These are phyloP conservation scores for Cyclura pinguis DNA, from an alignment of 2,797 vertebrate species.

Conservation along the genomic window DNA sequence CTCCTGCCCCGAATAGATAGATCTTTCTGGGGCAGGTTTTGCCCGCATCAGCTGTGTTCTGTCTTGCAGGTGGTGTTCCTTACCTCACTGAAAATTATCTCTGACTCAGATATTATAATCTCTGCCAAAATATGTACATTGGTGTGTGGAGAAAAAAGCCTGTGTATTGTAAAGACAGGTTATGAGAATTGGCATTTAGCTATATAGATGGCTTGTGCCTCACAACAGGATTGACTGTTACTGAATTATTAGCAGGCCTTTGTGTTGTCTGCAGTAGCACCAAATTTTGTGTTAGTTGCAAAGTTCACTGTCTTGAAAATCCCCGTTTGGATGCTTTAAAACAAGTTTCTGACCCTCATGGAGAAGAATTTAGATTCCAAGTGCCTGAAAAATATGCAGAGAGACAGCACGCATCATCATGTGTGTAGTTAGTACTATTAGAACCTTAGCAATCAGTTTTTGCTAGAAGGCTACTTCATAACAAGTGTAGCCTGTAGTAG, in stretches of 20 bases:
- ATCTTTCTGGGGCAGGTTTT: neutral
- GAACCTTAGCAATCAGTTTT: neutral
- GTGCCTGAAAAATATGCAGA: neutral
- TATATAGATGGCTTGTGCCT: neutral
- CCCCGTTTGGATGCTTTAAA: neutral
- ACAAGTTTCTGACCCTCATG: neutral
- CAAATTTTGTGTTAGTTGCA: neutral
- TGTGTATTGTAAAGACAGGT: neutral
- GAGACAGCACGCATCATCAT: neutral
- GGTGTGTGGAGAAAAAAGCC: neutral
- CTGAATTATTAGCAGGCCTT: neutral
- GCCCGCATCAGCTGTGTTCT: neutral
- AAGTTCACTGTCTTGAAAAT: neutral
- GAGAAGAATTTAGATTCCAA: neutral
- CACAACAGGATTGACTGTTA: neutral
- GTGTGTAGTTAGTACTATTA: neutral
- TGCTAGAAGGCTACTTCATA: neutral
- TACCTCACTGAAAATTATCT: neutral
- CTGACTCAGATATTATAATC: neutral
- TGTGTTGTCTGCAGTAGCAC: neutral
- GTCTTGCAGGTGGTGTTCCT: neutral
- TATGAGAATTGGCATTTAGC: neutral
- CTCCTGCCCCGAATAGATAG: too few relatives aligned
- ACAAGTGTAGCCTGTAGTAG: neutral
- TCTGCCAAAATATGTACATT: neutral